Base-by-base conservation (phyloP, 2,888 invertebrate genomes). In the Epirrhoe alternata region DNA sequence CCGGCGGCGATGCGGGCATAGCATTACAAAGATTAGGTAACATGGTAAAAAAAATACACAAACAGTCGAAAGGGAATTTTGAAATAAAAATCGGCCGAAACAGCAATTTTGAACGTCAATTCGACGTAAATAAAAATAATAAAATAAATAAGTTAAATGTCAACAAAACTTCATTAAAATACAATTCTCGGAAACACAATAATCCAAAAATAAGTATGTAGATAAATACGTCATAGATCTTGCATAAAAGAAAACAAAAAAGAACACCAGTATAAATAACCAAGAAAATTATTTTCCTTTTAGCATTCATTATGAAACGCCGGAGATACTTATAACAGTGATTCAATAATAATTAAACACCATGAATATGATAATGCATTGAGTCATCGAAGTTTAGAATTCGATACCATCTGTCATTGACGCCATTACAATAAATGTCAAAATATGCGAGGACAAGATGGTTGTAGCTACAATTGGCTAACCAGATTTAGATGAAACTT, bases 1-100 rank as follows among this genome's bases (percentile, higher is more conserved):
- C 88, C 89, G 87, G 77, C 82, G 87, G 89, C 86, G 89, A 83
- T 86, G 89, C 84, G 91, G 88, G 89, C 92, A 92, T 89, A 90
- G 86, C 85, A 88, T 85, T 88, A 80, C 80, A 89, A 89, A 89
- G 77, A 90, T 92, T 91, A 85, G 76, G 79, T 82, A 42, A 86
- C 82, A 81, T 50, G 64, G 83, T 78, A 83, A 83, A 83, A 83
- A 73, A 76, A 81, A 76, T 38, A 81, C 79, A 82, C 64, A 73
- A 77, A 74, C 69, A 71, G 56, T 81, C 85, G 67, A 83, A 74
- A 81, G 70, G 77, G 83, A 87, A 87, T 87, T 88, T 88, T 66
- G 82, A 85, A 87, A 82, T 76, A 71, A 73, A 79, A 67, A 71
- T 35, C 53, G 24, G 75, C 82, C 82, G 81, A 82, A 86, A 84